Percentiles rank a stretch among this genome's conserved stretches.
phyloP scores from a whole-genome alignment of 2,797 vertebrate genomes.

The Crocidura indochinensis region DNA sequence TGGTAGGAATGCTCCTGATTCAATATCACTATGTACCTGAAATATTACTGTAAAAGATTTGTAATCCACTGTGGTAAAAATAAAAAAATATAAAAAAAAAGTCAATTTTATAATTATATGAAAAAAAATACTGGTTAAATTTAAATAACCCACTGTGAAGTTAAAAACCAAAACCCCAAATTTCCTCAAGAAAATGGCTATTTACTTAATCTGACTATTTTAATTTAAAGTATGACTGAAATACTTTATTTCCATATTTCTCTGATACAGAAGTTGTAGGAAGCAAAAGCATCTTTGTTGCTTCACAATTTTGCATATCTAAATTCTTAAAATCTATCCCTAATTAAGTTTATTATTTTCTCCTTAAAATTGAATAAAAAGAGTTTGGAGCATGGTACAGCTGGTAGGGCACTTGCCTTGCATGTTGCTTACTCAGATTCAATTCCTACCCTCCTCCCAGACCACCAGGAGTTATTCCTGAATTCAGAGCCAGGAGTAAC shows the following conservation, averaged over 20 bases:
- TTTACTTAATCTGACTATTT: conserved; percentile 4
- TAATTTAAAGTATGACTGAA: conserved; percentile 38
- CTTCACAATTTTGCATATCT: conserved; percentile 19
- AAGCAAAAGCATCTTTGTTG: conserved; percentile 54
- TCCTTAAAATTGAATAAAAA: not conserved
- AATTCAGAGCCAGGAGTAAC: too few relatives aligned
- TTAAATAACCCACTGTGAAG: conserved; percentile 21
- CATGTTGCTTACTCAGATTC: too few relatives aligned
- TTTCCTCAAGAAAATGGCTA: not conserved
- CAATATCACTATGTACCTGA: too few relatives aligned
- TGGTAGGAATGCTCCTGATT: too few relatives aligned
- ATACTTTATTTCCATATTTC: conserved; percentile 51
- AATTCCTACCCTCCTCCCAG: too few relatives aligned
- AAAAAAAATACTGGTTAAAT: conserved; percentile 55
- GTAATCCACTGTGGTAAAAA: too few relatives aligned
- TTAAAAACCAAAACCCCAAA: conserved; percentile 10
- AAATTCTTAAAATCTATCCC: not conserved
- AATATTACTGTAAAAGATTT: too few relatives aligned
- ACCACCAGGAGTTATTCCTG: too few relatives aligned
- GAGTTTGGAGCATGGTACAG: too few relatives aligned
- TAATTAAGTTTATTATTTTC: conserved; percentile 32
- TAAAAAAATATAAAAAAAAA: not conserved
- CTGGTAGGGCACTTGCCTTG: too few relatives aligned
- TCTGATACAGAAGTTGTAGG: conserved; percentile 10
- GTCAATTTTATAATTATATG: conserved; percentile 35